phyloP scores from a whole-genome alignment of 2,113 vertebrate genomes.

The Proterorhinus semilunaris region DNA sequence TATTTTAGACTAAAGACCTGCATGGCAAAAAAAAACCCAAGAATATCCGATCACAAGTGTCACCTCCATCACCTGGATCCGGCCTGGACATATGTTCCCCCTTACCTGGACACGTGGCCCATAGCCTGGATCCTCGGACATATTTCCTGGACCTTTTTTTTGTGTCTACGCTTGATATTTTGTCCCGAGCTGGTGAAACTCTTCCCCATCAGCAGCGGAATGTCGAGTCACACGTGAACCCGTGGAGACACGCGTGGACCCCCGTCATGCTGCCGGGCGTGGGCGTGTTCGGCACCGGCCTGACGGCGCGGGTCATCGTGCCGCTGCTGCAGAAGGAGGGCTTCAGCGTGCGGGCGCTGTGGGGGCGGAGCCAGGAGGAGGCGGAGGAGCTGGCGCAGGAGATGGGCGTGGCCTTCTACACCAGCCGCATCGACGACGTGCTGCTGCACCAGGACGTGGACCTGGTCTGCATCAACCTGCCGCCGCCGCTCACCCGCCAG shows the following conservation, averaged over 20 bases:
- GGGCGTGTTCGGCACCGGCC: slow-evolving; percentile 96
- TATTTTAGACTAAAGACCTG: not conserved
- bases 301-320: slow-evolving; percentile 93
- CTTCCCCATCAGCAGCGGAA: not conserved
- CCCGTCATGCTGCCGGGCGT: slow-evolving; percentile 91
- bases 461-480: slow-evolving; percentile 96
- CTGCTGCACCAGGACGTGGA: slow-evolving; percentile 97
- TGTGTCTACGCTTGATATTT: too few relatives aligned
- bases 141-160: too few relatives aligned
- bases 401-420: slow-evolving; percentile 96
- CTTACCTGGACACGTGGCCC: not conserved
- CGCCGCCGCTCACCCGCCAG: slow-evolving; percentile 93
- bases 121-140: too few relatives aligned
- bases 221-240: not conserved
- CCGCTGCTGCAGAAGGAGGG: slow-evolving; percentile 93
- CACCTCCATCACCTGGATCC: not conserved
- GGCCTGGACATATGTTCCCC: not conserved
- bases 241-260: slow-evolving; percentile 48
- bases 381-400: slow-evolving; percentile 97
- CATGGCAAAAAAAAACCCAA: too few relatives aligned
- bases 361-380: slow-evolving; percentile 95
- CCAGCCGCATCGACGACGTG: slow-evolving; percentile 96
- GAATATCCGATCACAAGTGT: too few relatives aligned
- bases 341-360: slow-evolving; percentile 93
- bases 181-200: not conserved